These are phyloP conservation scores for Phylloscopus trochiloides DNA, from an alignment of 2,113 vertebrate genomes.

Conservation along the genomic window DNA sequence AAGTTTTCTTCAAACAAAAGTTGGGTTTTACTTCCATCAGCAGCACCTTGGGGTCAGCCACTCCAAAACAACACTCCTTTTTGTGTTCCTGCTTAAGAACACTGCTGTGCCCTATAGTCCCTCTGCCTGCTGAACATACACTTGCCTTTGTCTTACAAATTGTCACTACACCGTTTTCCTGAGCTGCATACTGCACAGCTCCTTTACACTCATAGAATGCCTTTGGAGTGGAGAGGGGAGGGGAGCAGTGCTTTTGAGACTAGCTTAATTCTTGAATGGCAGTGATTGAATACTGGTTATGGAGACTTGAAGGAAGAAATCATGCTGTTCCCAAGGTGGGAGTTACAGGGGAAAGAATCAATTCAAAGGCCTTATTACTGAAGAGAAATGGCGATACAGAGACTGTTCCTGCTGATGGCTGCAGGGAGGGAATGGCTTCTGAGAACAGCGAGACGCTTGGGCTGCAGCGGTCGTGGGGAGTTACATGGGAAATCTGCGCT, in stretches of 20 bases:
- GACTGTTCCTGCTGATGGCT: background rate
- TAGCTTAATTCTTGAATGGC: background rate
- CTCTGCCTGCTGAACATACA: background rate
- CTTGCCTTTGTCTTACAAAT: background rate
- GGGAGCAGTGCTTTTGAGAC: background rate
- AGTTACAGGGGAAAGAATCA: background rate
- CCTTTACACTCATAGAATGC: background rate
- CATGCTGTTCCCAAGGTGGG: background rate
- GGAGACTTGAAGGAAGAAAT: background rate
- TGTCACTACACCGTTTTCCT: background rate
- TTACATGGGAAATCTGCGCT: rapidly evolving
- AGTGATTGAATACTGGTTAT: background rate
- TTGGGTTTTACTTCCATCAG: background rate
- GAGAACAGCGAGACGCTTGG: rapidly evolving
- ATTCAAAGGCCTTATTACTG: background rate
- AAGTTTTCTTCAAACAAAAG: background rate
- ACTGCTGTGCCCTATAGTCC: background rate
- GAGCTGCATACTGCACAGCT: background rate
- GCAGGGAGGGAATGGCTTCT: background rate
- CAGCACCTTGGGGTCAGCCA: background rate
- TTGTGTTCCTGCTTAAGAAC: rapidly evolving
- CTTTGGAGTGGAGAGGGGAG: background rate
- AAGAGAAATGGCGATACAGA: rapidly evolving
- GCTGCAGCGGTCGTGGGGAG: rapidly evolving
- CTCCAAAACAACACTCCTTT: background rate